Evolutionary conservation across 1,140 invertebrate species (phyloP).

Genomic region (Cherax destructor): DNA sequence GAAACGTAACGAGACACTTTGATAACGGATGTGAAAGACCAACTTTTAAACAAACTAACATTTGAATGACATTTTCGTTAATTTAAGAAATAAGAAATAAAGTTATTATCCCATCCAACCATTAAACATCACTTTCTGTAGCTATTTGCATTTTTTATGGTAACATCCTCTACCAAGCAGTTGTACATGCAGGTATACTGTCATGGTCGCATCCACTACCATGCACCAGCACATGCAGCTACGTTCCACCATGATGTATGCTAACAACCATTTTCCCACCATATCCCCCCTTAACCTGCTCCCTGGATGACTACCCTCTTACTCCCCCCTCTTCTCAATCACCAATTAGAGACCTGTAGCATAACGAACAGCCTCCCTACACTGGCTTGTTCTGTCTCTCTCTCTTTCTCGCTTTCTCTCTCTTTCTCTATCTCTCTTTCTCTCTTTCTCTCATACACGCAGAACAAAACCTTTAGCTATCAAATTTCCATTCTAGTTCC

Average conservation of each 20-base stretch:
- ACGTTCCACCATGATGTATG: not conserved
- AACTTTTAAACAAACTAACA: no score
- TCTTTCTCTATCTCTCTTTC: conserved; percentile 17
- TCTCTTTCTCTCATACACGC: conserved; percentile 16
- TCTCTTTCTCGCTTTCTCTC: not conserved
- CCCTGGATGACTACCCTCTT: conserved; percentile 10
- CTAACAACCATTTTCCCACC: not conserved
- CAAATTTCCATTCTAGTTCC: conserved; percentile 66
- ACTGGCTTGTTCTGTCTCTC: conserved; percentile 26
- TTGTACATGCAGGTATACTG: no score
- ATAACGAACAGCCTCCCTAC: conserved; percentile 48
- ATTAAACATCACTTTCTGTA: no score
- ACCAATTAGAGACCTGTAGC: conserved; percentile 43
- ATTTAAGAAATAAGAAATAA: no score
- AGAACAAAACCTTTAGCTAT: conserved; percentile 63
- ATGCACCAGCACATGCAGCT: no score
- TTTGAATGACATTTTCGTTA: no score
- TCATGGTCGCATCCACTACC: no score
- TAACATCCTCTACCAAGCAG: no score
- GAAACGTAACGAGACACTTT: no score
- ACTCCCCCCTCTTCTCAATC: conserved; percentile 42
- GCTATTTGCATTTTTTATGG: no score
- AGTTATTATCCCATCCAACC: no score
- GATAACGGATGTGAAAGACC: no score
- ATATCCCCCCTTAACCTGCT: not conserved